Percentiles rank a stretch among this genome's conserved stretches.
phyloP scores from a whole-genome alignment of 37 sponge, comb jelly and placozoan species.

The Spongilla lacustris region DNA sequence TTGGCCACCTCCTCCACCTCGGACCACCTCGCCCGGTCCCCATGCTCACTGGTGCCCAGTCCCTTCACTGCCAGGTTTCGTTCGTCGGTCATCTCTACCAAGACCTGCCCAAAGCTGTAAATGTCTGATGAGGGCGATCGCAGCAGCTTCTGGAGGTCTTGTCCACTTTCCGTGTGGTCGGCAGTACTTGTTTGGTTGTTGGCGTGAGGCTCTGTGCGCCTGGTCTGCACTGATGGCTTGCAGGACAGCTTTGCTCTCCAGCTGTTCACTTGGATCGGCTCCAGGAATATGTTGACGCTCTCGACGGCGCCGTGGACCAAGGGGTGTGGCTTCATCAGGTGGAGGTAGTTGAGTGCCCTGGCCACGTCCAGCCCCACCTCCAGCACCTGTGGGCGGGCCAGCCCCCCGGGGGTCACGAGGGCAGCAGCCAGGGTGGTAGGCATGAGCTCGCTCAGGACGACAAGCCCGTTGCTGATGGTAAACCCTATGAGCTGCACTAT shows the following conservation, averaged over 20 bases:
- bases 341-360: background rate
- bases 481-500: background rate
- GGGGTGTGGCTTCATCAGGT: background rate
- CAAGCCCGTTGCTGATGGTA: background rate
- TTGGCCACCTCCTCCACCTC: background rate
- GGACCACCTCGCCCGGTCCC: background rate
- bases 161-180: background rate
- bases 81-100: background rate
- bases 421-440: background rate
- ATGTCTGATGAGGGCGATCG: background rate
- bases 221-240: background rate
- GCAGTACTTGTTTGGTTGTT: background rate
- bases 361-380: background rate
- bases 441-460: background rate
- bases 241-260: background rate
- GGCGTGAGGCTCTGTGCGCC: background rate
- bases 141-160: background rate
- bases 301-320: background rate
- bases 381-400: background rate
- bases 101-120: background rate
- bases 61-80: background rate
- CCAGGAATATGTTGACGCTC: background rate
- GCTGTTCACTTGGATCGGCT: background rate
- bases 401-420: background rate
- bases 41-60: background rate